phyloP scores from a whole-genome alignment of 2,113 vertebrate species.

The Psephotus haematonotus region DNA sequence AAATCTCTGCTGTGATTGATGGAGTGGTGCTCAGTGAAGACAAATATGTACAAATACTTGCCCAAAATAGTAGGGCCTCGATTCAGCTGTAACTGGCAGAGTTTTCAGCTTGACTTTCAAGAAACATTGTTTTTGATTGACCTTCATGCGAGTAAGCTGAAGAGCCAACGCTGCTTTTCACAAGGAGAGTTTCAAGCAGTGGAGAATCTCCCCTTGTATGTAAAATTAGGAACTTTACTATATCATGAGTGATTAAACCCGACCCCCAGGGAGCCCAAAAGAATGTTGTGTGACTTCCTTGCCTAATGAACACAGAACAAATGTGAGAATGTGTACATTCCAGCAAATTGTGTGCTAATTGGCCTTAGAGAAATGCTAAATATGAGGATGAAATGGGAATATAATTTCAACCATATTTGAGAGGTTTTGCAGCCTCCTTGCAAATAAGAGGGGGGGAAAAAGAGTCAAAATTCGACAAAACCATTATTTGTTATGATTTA shows the following conservation, averaged over 20 bases:
- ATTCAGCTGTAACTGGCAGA: constrained; percentile 52
- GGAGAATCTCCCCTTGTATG: not conserved
- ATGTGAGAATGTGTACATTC: constrained; percentile 64
- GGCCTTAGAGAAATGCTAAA: constrained; percentile 35
- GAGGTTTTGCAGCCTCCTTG: constrained; percentile 40
- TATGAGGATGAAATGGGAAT: constrained; percentile 29
- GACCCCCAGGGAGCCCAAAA: constrained; percentile 42
- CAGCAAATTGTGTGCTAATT: constrained; percentile 60
- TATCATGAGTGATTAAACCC: constrained; percentile 49
- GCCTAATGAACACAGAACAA: constrained; percentile 59
- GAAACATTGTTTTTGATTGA: constrained; percentile 62
- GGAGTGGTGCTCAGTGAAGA: constrained; percentile 19
- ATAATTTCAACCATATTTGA: constrained; percentile 58
- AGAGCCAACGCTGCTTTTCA: not conserved
- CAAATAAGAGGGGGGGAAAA: not conserved
- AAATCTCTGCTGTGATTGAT: constrained; percentile 56
- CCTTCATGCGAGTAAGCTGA: constrained; percentile 15
- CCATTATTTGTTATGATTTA: constrained; percentile 69
- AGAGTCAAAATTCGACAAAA: constrained; percentile 55
- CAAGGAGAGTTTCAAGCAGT: not conserved
- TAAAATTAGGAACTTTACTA: constrained; percentile 37
- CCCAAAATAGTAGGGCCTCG: constrained; percentile 45
- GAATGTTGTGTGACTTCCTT: constrained; percentile 55
- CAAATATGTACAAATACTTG: constrained; percentile 58
- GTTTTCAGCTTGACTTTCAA: constrained; percentile 28